phyloP scores from a whole-genome alignment of 2,797 vertebrate genomes.

The Betta splendens region DNA sequence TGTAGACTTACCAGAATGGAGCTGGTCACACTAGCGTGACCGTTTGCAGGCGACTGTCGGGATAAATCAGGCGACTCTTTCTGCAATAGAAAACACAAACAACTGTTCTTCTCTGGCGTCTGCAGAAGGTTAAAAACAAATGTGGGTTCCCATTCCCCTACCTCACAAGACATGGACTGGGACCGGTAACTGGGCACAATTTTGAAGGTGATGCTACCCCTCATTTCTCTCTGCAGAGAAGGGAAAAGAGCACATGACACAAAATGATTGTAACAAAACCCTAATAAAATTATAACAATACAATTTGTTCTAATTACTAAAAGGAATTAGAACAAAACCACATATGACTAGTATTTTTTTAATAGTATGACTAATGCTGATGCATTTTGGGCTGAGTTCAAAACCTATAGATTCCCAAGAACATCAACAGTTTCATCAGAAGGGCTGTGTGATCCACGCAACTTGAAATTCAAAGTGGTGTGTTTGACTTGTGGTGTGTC shows the following conservation, averaged over 20 bases:
- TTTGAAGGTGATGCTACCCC: slow-evolving; percentile 99
- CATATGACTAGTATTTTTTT: too few relatives aligned
- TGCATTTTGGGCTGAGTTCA: too few relatives aligned
- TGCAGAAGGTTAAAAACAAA: not conserved
- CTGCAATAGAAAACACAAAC: slow-evolving; percentile 86
- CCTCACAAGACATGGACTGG: slow-evolving; percentile 96
- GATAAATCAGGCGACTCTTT: slow-evolving; percentile 98
- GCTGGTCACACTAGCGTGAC: slow-evolving; percentile 98
- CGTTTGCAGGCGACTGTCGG: slow-evolving; percentile 97
- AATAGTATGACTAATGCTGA: too few relatives aligned
- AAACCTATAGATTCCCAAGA: too few relatives aligned
- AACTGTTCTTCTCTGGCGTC: not conserved
- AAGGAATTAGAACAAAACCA: too few relatives aligned
- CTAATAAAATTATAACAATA: too few relatives aligned
- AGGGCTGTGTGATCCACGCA: too few relatives aligned
- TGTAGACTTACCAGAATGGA: slow-evolving; percentile 94
- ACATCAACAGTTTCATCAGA: too few relatives aligned
- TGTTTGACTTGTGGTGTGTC: not conserved
- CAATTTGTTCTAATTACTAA: too few relatives aligned
- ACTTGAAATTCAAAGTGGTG: too few relatives aligned
- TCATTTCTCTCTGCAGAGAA: slow-evolving; percentile 90
- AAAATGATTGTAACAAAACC: not conserved
- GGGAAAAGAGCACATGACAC: not conserved
- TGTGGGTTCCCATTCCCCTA: slow-evolving; percentile 64
- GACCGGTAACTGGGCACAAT: slow-evolving; percentile 98